Base-by-base conservation (phyloP, 1,140 invertebrate species). In the Trichonephila clavipes region DNA sequence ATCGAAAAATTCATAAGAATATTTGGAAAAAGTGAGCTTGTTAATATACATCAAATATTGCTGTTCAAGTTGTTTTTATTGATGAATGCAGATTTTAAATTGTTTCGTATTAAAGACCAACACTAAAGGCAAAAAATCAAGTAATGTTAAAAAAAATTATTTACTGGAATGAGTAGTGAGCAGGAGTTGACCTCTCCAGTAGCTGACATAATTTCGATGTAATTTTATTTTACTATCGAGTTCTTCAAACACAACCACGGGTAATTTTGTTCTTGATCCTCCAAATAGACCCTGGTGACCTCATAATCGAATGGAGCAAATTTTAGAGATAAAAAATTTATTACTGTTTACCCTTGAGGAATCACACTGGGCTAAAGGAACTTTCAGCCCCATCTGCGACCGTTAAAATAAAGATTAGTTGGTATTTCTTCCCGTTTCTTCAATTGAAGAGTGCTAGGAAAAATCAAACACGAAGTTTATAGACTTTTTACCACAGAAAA, bases 401-500 rank as follows among this genome's bases (percentile, higher is more conserved):
- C 66, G 69, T 21, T 77, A 89, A 89, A 89, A 89, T 77, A 89
- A 89, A 89, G 58, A 89, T 89, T 89, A 89, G 69, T 77, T 69
- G 64, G 44, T 40, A 28, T 34, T 28, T 87, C 85, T 34, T 19
- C 10, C 66, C 19, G 51, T 85, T 58, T 59, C 51, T 85, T 58
- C n/a, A 85, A 85, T 85, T 64, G 62, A 64, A 64, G 28, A 14
- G 24, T 18, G 28, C 85, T n/a, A 59, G 28, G 1, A 24, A n/a
- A 88, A 40, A 83, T 51, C 82, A 58, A 51, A 44, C 24, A 18
- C 40, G 44, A 83, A 59, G 51, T 12, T 58, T 6, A 14, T 19
- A 34, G 28, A 77, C 16, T 77, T 1, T 0, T 14, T 24, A 69
- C 66, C 24, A 6, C 21, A 66, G n/a, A 66, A 5, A 69, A 69